Conservation (phyloP, 2,113 vertebrate genomes). For the Bos indicus region DNA sequence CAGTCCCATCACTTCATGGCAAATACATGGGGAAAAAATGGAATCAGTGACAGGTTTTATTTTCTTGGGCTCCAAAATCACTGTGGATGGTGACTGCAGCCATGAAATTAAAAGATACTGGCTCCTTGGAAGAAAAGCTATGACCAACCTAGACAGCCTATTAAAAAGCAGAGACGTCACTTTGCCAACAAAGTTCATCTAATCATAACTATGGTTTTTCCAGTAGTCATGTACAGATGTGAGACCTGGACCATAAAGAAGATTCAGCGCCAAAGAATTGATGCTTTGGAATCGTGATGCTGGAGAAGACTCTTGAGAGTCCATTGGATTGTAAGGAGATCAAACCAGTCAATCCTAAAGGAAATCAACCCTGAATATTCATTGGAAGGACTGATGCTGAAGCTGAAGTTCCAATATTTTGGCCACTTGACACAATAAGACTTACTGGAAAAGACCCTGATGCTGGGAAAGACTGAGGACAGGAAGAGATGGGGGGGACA, state of each 20-base stretch:
- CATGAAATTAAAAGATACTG: not conserved
- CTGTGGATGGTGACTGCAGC: not conserved
- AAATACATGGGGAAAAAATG: not conserved
- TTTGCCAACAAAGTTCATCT: not conserved
- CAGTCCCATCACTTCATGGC: not conserved
- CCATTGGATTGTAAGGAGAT: not conserved
- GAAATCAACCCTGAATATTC: not conserved
- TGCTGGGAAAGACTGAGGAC: not conserved
- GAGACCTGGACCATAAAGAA: not conserved
- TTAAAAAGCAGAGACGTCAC: not conserved
- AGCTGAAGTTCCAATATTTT: not conserved
- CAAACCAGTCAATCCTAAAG: not conserved
- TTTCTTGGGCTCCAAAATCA: not conserved
- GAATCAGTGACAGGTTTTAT: not conserved
- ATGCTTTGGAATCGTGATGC: not conserved
- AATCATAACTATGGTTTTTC: not conserved
- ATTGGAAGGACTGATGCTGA: not conserved
- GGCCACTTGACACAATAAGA: not conserved
- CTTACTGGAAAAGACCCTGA: not conserved
- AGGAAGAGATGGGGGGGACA: not conserved
- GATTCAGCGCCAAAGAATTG: not conserved
- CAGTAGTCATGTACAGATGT: not conserved
- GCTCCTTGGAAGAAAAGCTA: not conserved
- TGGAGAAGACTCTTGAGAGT: not conserved
- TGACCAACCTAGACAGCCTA: not conserved